Conservation (phyloP, 1,140 invertebrate species). For the Hylaeus volcanicus region DNA sequence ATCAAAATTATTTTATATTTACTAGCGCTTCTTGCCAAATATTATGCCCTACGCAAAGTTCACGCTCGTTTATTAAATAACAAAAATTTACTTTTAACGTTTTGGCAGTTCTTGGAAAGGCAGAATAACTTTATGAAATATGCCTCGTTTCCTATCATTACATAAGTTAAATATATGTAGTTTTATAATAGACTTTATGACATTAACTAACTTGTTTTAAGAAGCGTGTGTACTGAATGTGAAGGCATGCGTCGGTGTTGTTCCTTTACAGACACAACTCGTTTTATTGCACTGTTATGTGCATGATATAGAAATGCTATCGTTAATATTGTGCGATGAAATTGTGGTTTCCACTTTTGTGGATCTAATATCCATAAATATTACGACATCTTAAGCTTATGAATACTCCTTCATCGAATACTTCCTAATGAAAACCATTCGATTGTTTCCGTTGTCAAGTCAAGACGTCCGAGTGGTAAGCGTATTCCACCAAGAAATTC, state of each 20-base stretch:
- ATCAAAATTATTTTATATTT: background rate
- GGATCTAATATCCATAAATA: slow-evolving; percentile 46
- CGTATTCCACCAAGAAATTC: slow-evolving; percentile 95
- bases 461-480: slow-evolving; percentile 86
- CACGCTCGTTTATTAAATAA: background rate
- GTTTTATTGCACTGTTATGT: slow-evolving; percentile 22
- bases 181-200: slow-evolving; percentile 2
- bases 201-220: background rate
- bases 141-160: slow-evolving; percentile 10
- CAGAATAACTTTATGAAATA: slow-evolving; percentile 41
- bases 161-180: slow-evolving; percentile 2
- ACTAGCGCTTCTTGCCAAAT: background rate
- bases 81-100: background rate
- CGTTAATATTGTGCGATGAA: slow-evolving; percentile 53
- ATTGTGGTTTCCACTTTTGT: slow-evolving; percentile 4
- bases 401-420: slow-evolving; percentile 73
- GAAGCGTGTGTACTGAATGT: background rate
- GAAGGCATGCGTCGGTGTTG: background rate
- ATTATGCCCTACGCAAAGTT: background rate
- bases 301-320: slow-evolving; percentile 22
- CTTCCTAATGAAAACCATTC: slow-evolving; percentile 89
- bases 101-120: slow-evolving; percentile 21
- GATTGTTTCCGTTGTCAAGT: slow-evolving; percentile 88
- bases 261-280: background rate
- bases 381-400: slow-evolving; percentile 37